phyloP scores from a whole-genome alignment of 2,888 invertebrate genomes.

The Mamestra brassicae region DNA sequence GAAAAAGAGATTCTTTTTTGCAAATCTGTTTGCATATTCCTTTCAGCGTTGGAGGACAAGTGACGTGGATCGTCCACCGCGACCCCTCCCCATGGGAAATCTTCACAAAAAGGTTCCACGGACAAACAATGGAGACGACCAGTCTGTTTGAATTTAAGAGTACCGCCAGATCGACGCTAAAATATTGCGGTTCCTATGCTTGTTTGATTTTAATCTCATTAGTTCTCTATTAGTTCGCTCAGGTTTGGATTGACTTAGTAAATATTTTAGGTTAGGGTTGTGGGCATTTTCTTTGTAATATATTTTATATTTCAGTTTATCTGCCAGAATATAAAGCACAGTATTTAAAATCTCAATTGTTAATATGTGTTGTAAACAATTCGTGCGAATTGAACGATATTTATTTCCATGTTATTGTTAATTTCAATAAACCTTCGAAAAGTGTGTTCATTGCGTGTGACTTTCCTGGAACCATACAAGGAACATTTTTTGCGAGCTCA shows the following conservation, averaged over 20 bases:
- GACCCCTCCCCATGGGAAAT: conserved; percentile 84
- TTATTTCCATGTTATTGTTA: not conserved
- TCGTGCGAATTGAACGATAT: not conserved
- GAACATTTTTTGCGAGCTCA: not conserved
- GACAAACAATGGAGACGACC: conserved; percentile 81
- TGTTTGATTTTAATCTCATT: conserved; percentile 64
- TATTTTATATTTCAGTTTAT: not conserved
- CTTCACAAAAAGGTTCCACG: conserved; percentile 85
- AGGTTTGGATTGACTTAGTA: conserved; percentile 23
- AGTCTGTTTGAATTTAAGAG: conserved; percentile 77
- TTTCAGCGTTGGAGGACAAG: conserved; percentile 77
- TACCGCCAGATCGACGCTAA: conserved; percentile 57
- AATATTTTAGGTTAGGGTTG: conserved; percentile 25
- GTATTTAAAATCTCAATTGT: not conserved
- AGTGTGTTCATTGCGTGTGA: not conserved
- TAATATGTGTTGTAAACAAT: not conserved
- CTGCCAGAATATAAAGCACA: not conserved
- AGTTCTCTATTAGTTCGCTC: no score
- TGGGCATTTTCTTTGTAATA: not conserved
- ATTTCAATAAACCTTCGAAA: not conserved
- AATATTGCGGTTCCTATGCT: conserved; percentile 55
- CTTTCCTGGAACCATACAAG: conserved; percentile 1
- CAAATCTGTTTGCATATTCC: conserved; percentile 84
- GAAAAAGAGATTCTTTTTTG: conserved; percentile 71
- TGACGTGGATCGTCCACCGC: conserved; percentile 78